Base-by-base conservation (phyloP, 2,888 invertebrate species). In the Dryocosmus kuriphilus region DNA sequence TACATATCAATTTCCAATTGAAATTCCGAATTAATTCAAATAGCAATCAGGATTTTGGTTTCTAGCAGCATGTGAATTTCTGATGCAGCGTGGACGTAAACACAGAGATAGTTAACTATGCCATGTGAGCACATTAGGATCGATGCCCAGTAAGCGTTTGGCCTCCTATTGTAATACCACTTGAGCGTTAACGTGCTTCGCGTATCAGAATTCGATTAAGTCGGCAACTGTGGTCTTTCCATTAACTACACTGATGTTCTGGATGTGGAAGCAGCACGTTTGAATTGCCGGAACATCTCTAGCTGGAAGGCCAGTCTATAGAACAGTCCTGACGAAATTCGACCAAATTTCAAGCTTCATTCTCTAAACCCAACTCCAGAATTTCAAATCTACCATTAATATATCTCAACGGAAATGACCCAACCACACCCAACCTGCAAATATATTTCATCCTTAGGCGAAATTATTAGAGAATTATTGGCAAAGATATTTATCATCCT, bases 131-230 rank as follows among this genome's bases (percentile, higher is more conserved):
- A 67, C 27, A 41, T 67, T 41, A 67, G 41, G 67, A 67, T 67
- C 67, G 67, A 67, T 67, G 67, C 41, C 41, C 63, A 67, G 41
- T 67, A 41, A 67, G 41, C 67, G 27, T 30, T 67, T 67, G 27
- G 27, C 32, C 35, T 35, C 35, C 63, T 63, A 67, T 67, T 67
- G 67, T 67, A 67, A 27, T 67, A 46, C 46, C 67, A 46, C 67
- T 67, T 67, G 46, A 46, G 41, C 27, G 67, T 67, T 46, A 67
- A 67, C 46, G 67, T 46, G 67, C 67, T 46, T 46, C 67, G 46
- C 67, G 67, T 67, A 67, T 67, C 67, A 46, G 67, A 46, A 67
- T 67, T 67, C 67, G 67, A 67, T 67, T 46, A 27, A 67, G 67
- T 19, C 46, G 27, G 27, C 30, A 67, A 67, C 67, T 67, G 46